Evolutionary conservation across 2,113 vertebrate species (phyloP), one percentile per base, ranked within the genome.

Genomic region (Menura novaehollandiae): DNA sequence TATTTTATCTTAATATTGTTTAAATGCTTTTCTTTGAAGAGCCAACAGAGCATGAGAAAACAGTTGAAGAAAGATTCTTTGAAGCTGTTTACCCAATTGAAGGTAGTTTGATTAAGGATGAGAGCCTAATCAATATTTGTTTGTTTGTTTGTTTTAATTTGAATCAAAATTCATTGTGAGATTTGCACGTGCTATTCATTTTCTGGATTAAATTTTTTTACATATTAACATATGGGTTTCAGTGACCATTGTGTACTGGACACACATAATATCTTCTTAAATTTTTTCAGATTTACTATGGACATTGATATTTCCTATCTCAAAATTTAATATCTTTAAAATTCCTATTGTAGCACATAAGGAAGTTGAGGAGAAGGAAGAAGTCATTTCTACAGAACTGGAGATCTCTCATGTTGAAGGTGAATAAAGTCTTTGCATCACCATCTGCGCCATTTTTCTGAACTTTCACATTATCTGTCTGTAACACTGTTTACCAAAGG

Each of bases 51-150:
- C 96, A 81, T 90, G 98, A 97, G 87, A 98, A 94, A 96, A 96
- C 94, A 94, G 85, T 94, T 85, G 98, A 97, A 97, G 98, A 98
- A 97, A 98, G 97, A 97, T 96, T 98, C 96, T 96, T 97, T 96
- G 98, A 97, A 87, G 96, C 92, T 82, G 97, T 97, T 92, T 98
- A 97, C 73, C 96, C 97, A 88, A 62, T 76, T 81, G 95, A 97
- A 98, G 97, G 97, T 98, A 98, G 82, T 80, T 93, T 87, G 16
- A 76, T 72, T 91, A 95, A 89, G 16, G 69, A 91, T 87, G 47
- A 68, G 52, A 78, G 20, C 47, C 56, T 79, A 77, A 84, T 64
- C 8, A 64, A 46, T 89, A 11, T 71, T n/a, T 71, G 49, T 73
- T 83, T 72, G 52, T 37, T 35, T 35, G 33, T 37, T 51, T 43